These are phyloP conservation scores for Nesoenas mayeri DNA, from an alignment of 2,113 vertebrate species.

Conservation along the genomic window DNA sequence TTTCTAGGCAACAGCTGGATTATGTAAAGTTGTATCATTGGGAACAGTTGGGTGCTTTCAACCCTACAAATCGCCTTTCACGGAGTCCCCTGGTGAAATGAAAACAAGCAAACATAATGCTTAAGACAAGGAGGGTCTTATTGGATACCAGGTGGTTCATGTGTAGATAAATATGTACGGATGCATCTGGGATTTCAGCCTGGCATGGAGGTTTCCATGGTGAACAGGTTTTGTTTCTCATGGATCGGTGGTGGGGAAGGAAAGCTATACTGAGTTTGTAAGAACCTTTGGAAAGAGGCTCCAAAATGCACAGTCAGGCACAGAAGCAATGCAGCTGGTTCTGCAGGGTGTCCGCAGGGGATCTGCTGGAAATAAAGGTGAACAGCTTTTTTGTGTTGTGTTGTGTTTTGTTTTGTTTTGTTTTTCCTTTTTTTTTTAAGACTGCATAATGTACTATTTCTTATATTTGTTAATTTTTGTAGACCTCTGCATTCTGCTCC, in stretches of 20 bases:
- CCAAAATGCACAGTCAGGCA: neutral
- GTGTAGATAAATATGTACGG: neutral
- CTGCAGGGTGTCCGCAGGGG: neutral
- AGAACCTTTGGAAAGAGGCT: neutral
- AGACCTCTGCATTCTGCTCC: neutral
- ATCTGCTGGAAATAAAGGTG: neutral
- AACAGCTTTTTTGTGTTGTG: neutral
- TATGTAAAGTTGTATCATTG: neutral
- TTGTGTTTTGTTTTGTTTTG: too few relatives aligned
- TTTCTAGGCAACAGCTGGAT: neutral
- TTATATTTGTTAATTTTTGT: neutral
- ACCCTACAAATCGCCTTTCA: neutral
- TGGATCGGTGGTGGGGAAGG: neutral
- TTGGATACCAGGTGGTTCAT: neutral
- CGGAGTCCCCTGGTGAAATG: neutral
- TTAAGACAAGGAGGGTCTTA: neutral
- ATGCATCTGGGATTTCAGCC: neutral
- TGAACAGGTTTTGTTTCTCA: conserved; percentile 3
- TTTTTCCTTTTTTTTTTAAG: too few relatives aligned
- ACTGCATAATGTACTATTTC: neutral
- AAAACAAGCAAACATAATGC: neutral
- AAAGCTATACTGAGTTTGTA: neutral
- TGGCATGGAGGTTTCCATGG: neutral
- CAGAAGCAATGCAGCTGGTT: neutral
- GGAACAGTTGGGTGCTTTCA: neutral